Percentiles rank a stretch among this genome's conserved stretches.
phyloP scores from a whole-genome alignment of 2,888 invertebrate genomes.

The Harmothoe impar region DNA sequence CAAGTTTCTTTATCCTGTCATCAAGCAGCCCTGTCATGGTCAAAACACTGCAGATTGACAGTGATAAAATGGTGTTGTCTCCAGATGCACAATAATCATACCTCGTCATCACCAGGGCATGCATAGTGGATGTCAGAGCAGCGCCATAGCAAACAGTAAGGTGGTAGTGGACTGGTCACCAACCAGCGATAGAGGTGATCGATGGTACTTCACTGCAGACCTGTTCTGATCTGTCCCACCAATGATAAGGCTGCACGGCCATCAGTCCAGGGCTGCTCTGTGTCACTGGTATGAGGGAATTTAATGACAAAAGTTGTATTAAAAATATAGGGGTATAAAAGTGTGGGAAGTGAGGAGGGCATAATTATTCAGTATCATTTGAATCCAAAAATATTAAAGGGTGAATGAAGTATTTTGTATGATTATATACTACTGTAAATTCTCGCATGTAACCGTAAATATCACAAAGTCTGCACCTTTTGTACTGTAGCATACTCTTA shows the following conservation, averaged over 20 bases:
- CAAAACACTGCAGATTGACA: conserved; percentile 1
- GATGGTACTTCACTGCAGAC: neutral
- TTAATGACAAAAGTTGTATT: neutral
- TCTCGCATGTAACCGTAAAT: too few species aligned
- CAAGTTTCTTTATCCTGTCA: neutral
- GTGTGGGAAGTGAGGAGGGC: too few species aligned
- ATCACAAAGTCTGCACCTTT: too few species aligned
- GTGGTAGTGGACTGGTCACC: neutral
- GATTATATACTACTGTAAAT: too few species aligned
- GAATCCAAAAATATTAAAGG: too few species aligned
- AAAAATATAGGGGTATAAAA: neutral
- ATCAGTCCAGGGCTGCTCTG: neutral
- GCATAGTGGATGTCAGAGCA: neutral
- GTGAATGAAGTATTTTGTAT: too few species aligned
- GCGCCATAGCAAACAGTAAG: neutral
- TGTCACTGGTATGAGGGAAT: neutral
- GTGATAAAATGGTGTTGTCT: neutral
- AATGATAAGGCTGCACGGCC: conserved; percentile 25
- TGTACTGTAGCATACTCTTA: too few species aligned
- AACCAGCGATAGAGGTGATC: conserved; percentile 12
- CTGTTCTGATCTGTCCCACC: conserved; percentile 8
- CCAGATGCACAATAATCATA: neutral
- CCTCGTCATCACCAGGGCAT: neutral
- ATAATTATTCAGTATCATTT: too few species aligned
- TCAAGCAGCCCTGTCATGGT: neutral